Conservation (phyloP, 2,888 invertebrate genomes). For the Plemyria rubiginata region DNA sequence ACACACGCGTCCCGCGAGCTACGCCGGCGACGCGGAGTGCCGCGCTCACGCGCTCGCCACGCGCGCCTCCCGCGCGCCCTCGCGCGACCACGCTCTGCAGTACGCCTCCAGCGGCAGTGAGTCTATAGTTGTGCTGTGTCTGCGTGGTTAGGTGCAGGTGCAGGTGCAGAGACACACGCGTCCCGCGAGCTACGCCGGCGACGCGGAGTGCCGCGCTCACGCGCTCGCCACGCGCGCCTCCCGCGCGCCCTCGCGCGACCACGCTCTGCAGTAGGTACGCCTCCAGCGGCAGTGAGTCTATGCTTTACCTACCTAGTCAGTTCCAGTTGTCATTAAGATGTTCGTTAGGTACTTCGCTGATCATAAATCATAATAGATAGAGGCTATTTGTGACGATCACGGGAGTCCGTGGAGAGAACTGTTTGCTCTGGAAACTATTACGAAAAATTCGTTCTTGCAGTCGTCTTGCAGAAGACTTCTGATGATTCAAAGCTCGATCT, state of each 20-base stretch:
- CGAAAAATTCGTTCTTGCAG: no score
- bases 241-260: conserved; percentile 46
- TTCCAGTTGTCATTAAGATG: conserved; percentile 47
- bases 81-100: conserved; percentile 63
- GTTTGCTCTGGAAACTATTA: no score
- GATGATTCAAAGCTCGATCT: no score
- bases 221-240: conserved; percentile 48
- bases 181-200: conserved; percentile 78
- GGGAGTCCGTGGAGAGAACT: no score
- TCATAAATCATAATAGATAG: no score
- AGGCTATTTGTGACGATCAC: no score
- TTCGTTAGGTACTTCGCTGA: no score
- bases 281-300: conserved; percentile 87
- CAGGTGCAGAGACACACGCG: conserved; percentile 66
- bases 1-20: conserved; percentile 72
- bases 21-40: conserved; percentile 66
- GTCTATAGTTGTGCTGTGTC: no score
- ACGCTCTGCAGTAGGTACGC: conserved; percentile 84
- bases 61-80: conserved; percentile 49
- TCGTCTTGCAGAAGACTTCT: no score
- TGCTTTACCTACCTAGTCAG: conserved; percentile 5
- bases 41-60: conserved; percentile 43
- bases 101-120: conserved; percentile 88
- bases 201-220: conserved; percentile 49
- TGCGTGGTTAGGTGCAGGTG: conserved; percentile 54